Base-by-base conservation (phyloP, 1,140 invertebrate genomes). In the Tachypleus tridentatus region DNA sequence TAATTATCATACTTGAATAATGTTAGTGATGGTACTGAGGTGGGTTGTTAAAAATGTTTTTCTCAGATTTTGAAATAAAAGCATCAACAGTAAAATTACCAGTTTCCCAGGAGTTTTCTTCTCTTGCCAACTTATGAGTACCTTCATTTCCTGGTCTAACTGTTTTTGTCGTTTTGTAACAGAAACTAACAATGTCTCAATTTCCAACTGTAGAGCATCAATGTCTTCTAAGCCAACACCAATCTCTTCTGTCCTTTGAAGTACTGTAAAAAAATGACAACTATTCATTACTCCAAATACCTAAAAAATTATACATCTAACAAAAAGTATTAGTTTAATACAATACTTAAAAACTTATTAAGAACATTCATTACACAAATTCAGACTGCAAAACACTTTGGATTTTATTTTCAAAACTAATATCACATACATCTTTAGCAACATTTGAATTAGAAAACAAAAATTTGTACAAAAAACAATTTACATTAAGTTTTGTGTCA, bases 151-250 rank as follows among this genome's bases (percentile, higher is more conserved):
- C 5, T 83, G 82, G 72, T 88, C 85, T 4, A 95, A 80, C 58
- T 85, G 83, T 69, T 87, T 79, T 67, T 85, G 83, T 56, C 92
- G 79, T 3, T 92, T 81, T 1, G 89, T 87, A 51, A 88, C 86
- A 57, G 86, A 87, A 0, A 89, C 89, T 8, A 94, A 78, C 50
- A 96, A 76, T 56, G 85, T 85, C 77, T 97, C 92, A n/a, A 96
- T 76, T 74, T 96, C 93, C 57, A 87, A 74, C 74, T 97, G 92
- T 8, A 96, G 77, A 1, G 81, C 80, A 74, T 95, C 91, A 9
- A 96, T 77, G 74, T 96, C 91, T 68, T 94, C 91, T 76, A 88
- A 57, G 3, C 79, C 80, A 60, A 89, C 78, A 52, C 82, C 81
- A 64, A 86, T 85, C 53, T 85, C 84, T n/a, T 79, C 72, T 51